These are phyloP conservation scores for Petrolisthes manimaculis DNA, from an alignment of 2,888 invertebrate genomes.

Conservation along the genomic window DNA sequence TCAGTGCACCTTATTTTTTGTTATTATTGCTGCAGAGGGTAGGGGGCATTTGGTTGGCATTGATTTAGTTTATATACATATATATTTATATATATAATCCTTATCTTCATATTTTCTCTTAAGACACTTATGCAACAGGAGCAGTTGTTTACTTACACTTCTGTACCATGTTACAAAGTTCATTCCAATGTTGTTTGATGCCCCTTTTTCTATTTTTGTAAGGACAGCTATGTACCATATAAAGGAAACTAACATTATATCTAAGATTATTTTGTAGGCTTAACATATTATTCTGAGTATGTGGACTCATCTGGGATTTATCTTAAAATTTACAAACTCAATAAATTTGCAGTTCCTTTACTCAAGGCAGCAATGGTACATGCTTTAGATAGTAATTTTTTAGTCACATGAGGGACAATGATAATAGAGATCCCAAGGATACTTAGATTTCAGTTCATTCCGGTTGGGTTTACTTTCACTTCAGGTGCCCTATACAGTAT, in stretches of 20 bases:
- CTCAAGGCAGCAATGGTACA: conserved; percentile 46
- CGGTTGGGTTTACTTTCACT: conserved; percentile 47
- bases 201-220: conserved; percentile 40
- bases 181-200: conserved; percentile 51
- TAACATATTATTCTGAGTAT: conserved; percentile 34
- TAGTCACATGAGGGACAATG: conserved; percentile 36
- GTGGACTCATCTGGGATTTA: conserved; percentile 28
- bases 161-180: conserved; percentile 47
- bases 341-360: conserved; percentile 10
- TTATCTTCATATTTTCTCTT: conserved; percentile 17
- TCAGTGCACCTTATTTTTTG: conserved; percentile 41
- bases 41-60: conserved; percentile 57
- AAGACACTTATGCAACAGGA: conserved; percentile 41
- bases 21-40: conserved; percentile 45
- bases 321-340: background rate
- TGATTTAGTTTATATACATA: conserved; percentile 43
- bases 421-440: conserved; percentile 45
- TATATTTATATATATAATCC: conserved; percentile 21
- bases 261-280: conserved; percentile 41
- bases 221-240: conserved; percentile 31
- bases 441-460: conserved; percentile 50
- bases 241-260: conserved; percentile 40
- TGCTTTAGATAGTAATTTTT: conserved; percentile 36
- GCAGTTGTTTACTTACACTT: conserved; percentile 29
- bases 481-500: conserved; percentile 28